Base-by-base conservation (phyloP, 2,797 vertebrate species). In the Malacoctenus gilli region DNA sequence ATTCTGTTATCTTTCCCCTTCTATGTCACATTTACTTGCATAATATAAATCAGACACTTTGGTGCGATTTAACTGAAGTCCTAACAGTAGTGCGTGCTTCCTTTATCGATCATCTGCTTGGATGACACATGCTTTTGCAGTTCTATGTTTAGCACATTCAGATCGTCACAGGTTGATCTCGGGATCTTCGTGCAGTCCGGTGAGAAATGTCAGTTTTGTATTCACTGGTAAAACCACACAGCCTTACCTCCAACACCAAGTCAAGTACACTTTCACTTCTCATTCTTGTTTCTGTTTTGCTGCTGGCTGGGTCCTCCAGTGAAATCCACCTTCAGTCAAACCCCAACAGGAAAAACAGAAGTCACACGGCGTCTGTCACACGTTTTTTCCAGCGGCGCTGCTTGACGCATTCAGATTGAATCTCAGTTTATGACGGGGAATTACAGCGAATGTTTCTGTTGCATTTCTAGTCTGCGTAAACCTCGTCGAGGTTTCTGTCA, bases 231-330 rank as follows among this genome's bases (percentile, higher is more conserved):
- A 3, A 51, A 19, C 30, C 4, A 14, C 57, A 65, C 14, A n/a
- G 64, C 49, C 19, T 30, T 4, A n/a, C 0, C 1, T 9, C 13
- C 4, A 36, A 7, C 25, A 22, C 8, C 25, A 20, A 31, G 19
- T n/a, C 25, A 39, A 42, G 30, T 34, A 30, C 11, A 39, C 59
- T 63, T 77, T 79, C 49, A 57, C 8, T 85, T 83, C 71, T 60
- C 30, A 4, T 18, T 46, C 23, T 19, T 75, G 55, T 74, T 50
- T 36, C 8, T 22, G n/a, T 44, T 52, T 44, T 37, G n/a, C 8
- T 38, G 4, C 2, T n/a, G 30, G 25, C 4, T 50, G 5, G 2
- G 2, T 30, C 30, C 18, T 7, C 3, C 41, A n/a, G n/a, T n/a
- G n/a, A n/a, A n/a, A n/a, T n/a, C n/a, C n/a, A n/a, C 4, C 6